phyloP scores from a whole-genome alignment of 1,140 invertebrate species.

The Bombus terrestris region DNA sequence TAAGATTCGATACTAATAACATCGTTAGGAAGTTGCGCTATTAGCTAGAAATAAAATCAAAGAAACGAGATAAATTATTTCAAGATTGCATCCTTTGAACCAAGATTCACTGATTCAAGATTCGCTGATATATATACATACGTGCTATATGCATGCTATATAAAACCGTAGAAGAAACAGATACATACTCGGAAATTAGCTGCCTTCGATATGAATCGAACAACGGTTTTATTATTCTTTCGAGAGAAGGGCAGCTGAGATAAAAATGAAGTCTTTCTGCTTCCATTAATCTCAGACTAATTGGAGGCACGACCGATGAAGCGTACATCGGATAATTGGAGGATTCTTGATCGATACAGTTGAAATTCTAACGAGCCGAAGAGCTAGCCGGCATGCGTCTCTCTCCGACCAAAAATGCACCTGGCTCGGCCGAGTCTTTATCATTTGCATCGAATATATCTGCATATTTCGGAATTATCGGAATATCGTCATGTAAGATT shows the following conservation, averaged over 20 bases:
- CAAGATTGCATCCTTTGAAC: background rate
- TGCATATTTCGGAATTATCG: slow-evolving; percentile 30
- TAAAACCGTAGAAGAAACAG: too few species aligned
- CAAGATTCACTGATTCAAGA: background rate
- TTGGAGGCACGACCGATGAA: slow-evolving; percentile 7
- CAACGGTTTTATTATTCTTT: background rate
- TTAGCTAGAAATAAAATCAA: background rate
- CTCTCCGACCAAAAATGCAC: slow-evolving; percentile 2
- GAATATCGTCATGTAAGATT: background rate
- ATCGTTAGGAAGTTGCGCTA: too few species aligned
- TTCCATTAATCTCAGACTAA: slow-evolving; percentile 25
- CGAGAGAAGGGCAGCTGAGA: background rate
- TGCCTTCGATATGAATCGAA: background rate
- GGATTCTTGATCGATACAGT: slow-evolving; percentile 15
- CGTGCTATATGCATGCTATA: background rate
- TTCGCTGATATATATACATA: too few species aligned
- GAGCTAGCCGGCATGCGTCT: background rate
- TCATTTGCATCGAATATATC: slow-evolving; percentile 20
- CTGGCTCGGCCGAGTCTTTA: background rate
- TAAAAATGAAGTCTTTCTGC: background rate
- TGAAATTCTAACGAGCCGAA: slow-evolving; percentile 34
- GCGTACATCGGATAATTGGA: slow-evolving; percentile 29
- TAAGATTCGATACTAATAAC: too few species aligned
- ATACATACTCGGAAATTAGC: background rate
- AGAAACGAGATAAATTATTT: background rate